Evolutionary conservation across 2,797 vertebrate species (phyloP).

Genomic region (Xiphophorus birchmanni): DNA sequence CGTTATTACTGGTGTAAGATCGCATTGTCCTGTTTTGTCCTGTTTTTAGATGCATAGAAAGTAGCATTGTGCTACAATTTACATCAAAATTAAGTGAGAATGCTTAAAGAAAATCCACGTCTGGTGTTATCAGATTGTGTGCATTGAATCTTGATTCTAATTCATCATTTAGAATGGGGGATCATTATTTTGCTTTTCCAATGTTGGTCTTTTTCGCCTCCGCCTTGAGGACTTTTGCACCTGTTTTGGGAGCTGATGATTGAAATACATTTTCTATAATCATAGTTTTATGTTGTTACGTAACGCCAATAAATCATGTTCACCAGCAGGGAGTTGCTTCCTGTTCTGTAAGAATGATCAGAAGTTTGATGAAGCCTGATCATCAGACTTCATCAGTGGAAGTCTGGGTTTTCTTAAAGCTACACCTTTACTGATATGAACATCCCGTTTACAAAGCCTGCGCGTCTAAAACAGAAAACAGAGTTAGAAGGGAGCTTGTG

Average conservation of each 20-base stretch:
- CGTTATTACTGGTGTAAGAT: constrained; percentile 24
- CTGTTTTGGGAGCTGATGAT: background rate
- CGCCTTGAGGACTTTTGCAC: background rate
- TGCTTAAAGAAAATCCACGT: background rate
- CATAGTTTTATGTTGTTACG: background rate
- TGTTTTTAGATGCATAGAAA: constrained; percentile 2
- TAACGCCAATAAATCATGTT: background rate
- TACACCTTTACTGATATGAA: background rate
- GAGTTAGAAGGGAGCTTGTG: background rate
- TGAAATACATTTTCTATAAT: background rate
- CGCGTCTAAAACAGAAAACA: background rate
- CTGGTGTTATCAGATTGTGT: background rate
- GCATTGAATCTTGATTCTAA: background rate
- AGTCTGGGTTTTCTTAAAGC: background rate
- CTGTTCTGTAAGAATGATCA: background rate
- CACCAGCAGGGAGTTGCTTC: background rate
- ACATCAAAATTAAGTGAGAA: background rate
- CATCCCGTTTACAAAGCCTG: background rate
- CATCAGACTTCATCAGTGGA: background rate
- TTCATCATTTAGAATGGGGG: background rate
- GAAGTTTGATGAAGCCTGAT: background rate
- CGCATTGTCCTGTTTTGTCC: background rate
- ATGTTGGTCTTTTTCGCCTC: background rate
- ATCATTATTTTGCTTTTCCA: background rate
- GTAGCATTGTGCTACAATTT: background rate